phyloP scores from a whole-genome alignment of 2,113 vertebrate species.

The Eptatretus burgeri region DNA sequence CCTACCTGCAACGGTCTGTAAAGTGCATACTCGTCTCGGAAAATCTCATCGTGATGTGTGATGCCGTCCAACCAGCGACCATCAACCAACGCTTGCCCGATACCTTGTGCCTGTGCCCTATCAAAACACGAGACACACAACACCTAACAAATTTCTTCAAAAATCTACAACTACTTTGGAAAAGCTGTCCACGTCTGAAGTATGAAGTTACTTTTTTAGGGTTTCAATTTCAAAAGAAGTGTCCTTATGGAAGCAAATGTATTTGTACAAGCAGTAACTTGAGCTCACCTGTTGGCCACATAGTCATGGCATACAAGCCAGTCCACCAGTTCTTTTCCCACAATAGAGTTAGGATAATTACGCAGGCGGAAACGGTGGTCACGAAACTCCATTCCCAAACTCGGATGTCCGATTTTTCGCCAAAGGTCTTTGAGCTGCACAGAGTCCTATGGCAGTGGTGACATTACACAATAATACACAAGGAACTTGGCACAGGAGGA shows the following conservation, averaged over 20 bases:
- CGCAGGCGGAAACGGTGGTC: constrained; percentile 92
- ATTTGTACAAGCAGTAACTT: no score
- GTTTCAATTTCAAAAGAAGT: no score
- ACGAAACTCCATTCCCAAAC: constrained; percentile 89
- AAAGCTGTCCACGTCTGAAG: background rate
- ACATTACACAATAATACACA: no score
- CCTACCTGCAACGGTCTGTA: constrained; percentile 71
- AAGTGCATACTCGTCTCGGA: constrained; percentile 80
- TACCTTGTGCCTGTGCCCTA: constrained; percentile 80
- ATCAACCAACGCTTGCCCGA: constrained; percentile 73
- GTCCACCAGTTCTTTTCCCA: constrained; percentile 89
- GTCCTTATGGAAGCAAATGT: no score
- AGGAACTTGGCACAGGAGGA: no score
- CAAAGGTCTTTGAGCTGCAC: constrained; percentile 79
- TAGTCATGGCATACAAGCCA: constrained; percentile 87
- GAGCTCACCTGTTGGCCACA: constrained; percentile 43
- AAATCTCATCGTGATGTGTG: constrained; percentile 78
- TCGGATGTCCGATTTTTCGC: constrained; percentile 93
- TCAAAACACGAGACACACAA: constrained; percentile 7
- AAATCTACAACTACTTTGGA: background rate
- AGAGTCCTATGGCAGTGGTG: constrained; percentile 30
- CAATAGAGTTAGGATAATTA: constrained; percentile 87
- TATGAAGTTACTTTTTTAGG: background rate
- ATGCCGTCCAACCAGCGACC: constrained; percentile 86
- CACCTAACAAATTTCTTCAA: background rate